These are phyloP conservation scores for Acropternis orthonyx DNA, from an alignment of 2,797 vertebrate species.

Conservation along the genomic window DNA sequence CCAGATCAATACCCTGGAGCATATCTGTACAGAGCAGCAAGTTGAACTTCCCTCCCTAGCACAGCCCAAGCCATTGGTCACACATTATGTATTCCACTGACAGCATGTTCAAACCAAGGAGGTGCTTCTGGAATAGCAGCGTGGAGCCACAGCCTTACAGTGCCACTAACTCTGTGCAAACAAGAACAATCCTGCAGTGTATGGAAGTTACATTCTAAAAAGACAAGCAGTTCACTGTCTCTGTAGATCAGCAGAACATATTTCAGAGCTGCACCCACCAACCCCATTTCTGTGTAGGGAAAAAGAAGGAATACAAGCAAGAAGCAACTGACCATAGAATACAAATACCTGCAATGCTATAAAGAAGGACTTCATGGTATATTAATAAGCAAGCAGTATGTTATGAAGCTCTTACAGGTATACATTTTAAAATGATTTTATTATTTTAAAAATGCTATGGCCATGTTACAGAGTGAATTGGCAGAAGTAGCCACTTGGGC, in stretches of 20 bases:
- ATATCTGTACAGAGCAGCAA: neutral
- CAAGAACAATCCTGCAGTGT: neutral
- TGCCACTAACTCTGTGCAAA: neutral
- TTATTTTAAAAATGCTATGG: neutral
- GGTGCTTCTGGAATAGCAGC: neutral
- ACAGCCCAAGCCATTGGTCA: neutral
- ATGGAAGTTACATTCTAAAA: neutral
- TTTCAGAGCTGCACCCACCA: neutral
- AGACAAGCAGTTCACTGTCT: neutral
- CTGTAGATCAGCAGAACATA: neutral
- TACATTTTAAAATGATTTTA: neutral
- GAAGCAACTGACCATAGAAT: neutral
- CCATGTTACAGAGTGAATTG: neutral
- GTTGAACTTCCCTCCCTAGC: neutral
- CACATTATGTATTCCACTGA: fast-evolving
- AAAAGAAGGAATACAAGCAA: neutral
- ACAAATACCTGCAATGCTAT: neutral
- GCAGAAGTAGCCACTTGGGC: neutral
- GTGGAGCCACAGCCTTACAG: neutral
- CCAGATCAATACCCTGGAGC: neutral
- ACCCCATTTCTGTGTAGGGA: neutral
- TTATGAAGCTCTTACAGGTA: neutral
- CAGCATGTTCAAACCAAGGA: neutral
- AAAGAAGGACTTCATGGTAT: neutral
- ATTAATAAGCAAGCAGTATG: neutral